Percentiles rank a stretch among this genome's conserved stretches.
phyloP scores from a whole-genome alignment of 2,888 invertebrate genomes.

The Strigamia transsilvanica region DNA sequence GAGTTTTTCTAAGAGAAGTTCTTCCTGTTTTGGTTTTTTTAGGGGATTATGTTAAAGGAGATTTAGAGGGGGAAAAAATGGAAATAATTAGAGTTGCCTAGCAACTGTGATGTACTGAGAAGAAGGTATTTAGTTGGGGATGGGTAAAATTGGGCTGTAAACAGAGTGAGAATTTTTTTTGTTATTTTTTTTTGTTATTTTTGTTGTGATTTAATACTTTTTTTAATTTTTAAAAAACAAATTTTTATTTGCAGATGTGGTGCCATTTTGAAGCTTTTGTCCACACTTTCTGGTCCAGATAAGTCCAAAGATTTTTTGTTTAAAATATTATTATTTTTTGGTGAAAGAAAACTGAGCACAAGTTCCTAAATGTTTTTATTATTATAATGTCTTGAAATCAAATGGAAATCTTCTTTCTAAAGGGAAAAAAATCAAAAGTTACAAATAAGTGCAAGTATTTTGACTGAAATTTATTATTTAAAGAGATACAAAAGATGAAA shows the following conservation, averaged over 20 bases:
- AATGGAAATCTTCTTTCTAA: not conserved
- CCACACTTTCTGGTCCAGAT: not conserved
- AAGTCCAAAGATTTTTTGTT: constrained; percentile 9
- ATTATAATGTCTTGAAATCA: not conserved
- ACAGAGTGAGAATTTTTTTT: not conserved
- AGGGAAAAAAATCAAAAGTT: constrained; percentile 27
- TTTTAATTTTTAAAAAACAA: not conserved
- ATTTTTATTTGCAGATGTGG: constrained; percentile 15
- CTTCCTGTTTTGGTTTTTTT: not conserved
- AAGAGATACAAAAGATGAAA: constrained; percentile 7
- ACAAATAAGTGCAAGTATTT: constrained; percentile 42
- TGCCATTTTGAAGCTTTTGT: not conserved
- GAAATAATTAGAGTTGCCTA: constrained; percentile 34
- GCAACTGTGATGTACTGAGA: not conserved
- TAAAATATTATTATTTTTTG: not conserved
- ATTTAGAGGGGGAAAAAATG: not conserved
- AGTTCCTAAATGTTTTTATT: constrained; percentile 29
- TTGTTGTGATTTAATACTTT: not conserved
- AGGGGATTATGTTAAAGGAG: not conserved
- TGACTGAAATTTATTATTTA: not conserved
- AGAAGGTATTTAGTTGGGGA: not conserved
- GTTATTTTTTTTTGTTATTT: not conserved
- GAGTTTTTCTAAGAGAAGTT: not conserved
- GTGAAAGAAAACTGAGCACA: not conserved
- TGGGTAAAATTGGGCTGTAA: not conserved